Conservation (phyloP, 2,797 vertebrate genomes). For the Kryptopterus vitreolus region DNA sequence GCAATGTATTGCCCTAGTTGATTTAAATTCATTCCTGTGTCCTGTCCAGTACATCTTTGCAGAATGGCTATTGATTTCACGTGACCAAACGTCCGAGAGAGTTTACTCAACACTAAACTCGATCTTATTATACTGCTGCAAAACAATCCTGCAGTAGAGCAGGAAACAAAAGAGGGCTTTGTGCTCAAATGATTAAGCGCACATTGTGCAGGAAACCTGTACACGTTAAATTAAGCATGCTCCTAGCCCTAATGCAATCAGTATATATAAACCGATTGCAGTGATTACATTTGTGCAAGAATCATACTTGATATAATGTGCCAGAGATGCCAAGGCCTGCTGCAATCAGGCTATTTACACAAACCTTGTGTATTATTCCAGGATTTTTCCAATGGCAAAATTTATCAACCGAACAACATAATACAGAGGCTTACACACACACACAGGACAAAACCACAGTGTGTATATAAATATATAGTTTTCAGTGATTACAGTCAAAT, state of each 20-base stretch:
- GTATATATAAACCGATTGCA: constrained; percentile 21
- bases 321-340: background rate
- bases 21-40: background rate
- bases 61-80: constrained; percentile 33
- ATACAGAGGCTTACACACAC: background rate
- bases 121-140: constrained; percentile 31
- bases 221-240: constrained; percentile 34
- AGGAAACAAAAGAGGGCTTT: constrained; percentile 40
- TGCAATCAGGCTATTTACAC: constrained; percentile 14
- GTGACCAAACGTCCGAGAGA: constrained; percentile 25
- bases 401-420: background rate
- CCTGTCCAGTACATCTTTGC: background rate
- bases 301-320: constrained; percentile 34
- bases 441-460: background rate
- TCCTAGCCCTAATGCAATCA: constrained; percentile 29
- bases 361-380: background rate
- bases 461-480: background rate
- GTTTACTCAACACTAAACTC: constrained; percentile 24
- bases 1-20: background rate
- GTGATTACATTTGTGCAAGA: constrained; percentile 31
- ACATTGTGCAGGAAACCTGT: constrained; percentile 34
- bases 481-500: background rate
- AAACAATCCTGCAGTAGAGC: constrained; percentile 26
- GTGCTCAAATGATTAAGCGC: constrained; percentile 33
- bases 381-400: constrained; percentile 11